These are phyloP conservation scores for Chymomyza procnemis DNA, from an alignment of 2,888 invertebrate species.

Conservation along the genomic window DNA sequence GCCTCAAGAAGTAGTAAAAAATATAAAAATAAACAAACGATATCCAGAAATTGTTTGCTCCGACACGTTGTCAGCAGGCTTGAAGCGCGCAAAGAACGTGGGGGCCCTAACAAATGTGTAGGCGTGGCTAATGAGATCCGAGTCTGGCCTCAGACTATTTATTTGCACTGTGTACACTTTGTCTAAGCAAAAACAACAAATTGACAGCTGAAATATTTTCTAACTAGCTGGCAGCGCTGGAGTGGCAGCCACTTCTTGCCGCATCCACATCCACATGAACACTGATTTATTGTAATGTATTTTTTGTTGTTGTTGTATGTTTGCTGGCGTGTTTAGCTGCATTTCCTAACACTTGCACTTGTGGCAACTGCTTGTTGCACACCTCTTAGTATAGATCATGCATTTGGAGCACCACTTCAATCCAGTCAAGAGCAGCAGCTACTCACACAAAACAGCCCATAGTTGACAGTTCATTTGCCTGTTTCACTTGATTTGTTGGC, in stretches of 20 bases:
- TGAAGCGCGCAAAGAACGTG: not conserved
- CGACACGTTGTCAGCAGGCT: not conserved
- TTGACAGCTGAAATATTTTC: conserved; percentile 62
- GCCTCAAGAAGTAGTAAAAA: not conserved
- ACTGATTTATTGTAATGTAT: conserved; percentile 43
- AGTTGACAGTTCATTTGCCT: conserved; percentile 70
- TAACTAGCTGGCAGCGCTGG: conserved; percentile 37
- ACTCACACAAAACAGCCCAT: conserved; percentile 38
- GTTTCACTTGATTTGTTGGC: conserved; percentile 40
- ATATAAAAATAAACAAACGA: not conserved
- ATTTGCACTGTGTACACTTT: conserved; percentile 8
- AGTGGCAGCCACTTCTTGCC: conserved; percentile 13
- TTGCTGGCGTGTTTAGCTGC: not conserved
- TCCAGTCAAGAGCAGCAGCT: not conserved
- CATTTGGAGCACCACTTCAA: not conserved
- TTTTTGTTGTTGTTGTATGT: not conserved
- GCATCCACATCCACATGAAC: conserved; percentile 5
- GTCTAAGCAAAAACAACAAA: conserved; percentile 21
- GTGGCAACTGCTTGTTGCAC: not conserved
- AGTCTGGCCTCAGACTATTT: conserved; percentile 4
- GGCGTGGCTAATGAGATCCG: conserved; percentile 53
- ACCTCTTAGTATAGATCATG: conserved; percentile 59
- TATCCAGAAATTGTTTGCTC: not conserved
- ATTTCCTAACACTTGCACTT: conserved; percentile 33
- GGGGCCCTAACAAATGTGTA: conserved; percentile 50